A percentile compares a stretch with the other conserved stretches of the same genome.
Conservation (phyloP, 2,888 invertebrate genomes). For the Altica lythri region DNA sequence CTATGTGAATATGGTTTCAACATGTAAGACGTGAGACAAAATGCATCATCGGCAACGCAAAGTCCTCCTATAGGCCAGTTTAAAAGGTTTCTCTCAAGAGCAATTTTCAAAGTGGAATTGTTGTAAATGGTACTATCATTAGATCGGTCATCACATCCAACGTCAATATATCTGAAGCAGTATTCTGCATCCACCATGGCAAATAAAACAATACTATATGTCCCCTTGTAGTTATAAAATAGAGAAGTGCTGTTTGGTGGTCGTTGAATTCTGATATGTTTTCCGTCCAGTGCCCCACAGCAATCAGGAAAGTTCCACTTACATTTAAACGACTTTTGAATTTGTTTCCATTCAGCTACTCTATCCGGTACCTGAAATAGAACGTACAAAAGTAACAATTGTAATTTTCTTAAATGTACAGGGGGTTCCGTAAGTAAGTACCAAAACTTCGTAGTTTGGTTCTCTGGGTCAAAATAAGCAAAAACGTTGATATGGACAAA, state of each 20-base stretch:
- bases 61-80: conserved; percentile 6
- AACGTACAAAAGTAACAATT: conserved; percentile 1
- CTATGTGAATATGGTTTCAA: conserved; percentile 13
- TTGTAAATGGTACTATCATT: conserved; percentile 11
- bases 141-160: conserved; percentile 14
- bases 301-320: conserved; percentile 44
- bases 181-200: no score
- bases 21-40: conserved; percentile 6
- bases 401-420: no score
- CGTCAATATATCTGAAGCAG: no score
- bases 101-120: conserved; percentile 14
- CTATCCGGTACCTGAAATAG: conserved; percentile 16
- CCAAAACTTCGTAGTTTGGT: no score
- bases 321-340: conserved; percentile 8
- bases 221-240: no score
- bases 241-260: no score
- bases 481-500: no score
- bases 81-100: conserved; percentile 6
- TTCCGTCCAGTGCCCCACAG: conserved; percentile 48
- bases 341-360: conserved; percentile 16
- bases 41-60: conserved; percentile 15
- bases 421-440: no score
- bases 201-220: no score
- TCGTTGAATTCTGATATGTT: no score
- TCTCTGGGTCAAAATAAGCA: no score